A percentile compares a stretch with the other conserved stretches of the same genome.
These are phyloP conservation scores for Pseudomyrmex gracilis DNA, from an alignment of 1,140 invertebrate species.

Conservation along the genomic window DNA sequence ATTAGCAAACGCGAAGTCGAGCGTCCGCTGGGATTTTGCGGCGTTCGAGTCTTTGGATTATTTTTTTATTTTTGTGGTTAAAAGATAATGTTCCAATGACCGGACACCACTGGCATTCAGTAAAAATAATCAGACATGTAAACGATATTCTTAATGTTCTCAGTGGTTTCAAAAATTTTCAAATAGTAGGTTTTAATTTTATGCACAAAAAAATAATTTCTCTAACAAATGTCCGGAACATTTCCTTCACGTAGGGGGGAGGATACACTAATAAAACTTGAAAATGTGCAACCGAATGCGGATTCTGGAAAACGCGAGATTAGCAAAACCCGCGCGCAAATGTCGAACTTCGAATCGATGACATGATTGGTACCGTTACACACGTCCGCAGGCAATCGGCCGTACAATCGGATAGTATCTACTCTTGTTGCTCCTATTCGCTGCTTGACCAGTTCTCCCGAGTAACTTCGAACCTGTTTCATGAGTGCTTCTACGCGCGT, in stretches of 20 bases:
- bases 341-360: constrained; percentile 43
- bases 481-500: constrained; percentile 73
- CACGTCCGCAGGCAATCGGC: constrained; percentile 80
- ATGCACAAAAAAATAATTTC: too few relatives aligned
- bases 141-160: too few relatives aligned
- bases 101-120: too few relatives aligned
- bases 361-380: constrained; percentile 80
- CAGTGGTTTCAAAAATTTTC: too few relatives aligned
- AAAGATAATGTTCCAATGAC: too few relatives aligned
- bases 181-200: too few relatives aligned
- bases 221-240: background rate
- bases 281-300: too few relatives aligned
- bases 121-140: too few relatives aligned
- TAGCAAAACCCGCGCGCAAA: background rate
- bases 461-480: constrained; percentile 83
- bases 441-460: constrained; percentile 79
- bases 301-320: background rate
- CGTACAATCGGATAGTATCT: constrained; percentile 83
- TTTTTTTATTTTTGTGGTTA: too few relatives aligned
- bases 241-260: background rate
- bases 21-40: background rate
- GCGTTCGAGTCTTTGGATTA: background rate
- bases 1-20: constrained; percentile 13
- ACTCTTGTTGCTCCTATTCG: constrained; percentile 82
- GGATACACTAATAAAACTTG: too few relatives aligned